These are phyloP conservation scores for Brotula barbata DNA, from an alignment of 2,797 vertebrate genomes.

Conservation along the genomic window DNA sequence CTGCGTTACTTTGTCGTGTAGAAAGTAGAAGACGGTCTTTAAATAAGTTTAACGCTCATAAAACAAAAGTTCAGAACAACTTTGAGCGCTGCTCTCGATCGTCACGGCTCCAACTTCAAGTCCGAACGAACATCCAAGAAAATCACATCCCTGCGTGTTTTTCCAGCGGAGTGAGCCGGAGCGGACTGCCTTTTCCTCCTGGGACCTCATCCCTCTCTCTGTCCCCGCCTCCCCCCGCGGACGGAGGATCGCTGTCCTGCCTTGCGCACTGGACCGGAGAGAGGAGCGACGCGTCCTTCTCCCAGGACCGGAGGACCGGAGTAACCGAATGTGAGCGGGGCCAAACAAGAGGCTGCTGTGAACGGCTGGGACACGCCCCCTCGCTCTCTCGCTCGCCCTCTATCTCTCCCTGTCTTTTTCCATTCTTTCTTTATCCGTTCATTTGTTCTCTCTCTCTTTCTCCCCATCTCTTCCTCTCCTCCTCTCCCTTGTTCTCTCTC, in stretches of 20 bases:
- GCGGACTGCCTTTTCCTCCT: constrained; percentile 10
- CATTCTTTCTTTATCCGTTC: neutral
- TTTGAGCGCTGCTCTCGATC: neutral
- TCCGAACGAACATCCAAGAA: neutral
- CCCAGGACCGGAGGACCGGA: constrained; percentile 37
- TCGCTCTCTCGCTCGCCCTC: neutral
- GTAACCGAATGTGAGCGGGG: constrained; percentile 27
- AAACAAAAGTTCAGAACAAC: constrained; percentile 1
- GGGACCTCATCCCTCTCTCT: constrained; percentile 33
- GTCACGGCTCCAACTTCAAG: neutral
- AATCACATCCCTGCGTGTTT: neutral
- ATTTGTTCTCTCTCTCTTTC: constrained; percentile 5
- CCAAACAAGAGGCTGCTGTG: constrained; percentile 32
- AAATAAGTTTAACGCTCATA: neutral
- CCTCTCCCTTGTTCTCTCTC: constrained; percentile 1
- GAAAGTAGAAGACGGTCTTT: too few relatives aligned
- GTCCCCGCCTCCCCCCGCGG: too few relatives aligned
- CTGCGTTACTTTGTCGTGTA: neutral
- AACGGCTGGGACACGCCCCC: constrained; percentile 39
- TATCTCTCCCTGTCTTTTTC: constrained; percentile 1
- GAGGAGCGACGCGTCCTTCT: constrained; percentile 35
- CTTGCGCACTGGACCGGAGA: constrained; percentile 6
- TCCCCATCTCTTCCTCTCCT: constrained; percentile 6
- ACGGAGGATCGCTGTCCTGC: constrained; percentile 5
- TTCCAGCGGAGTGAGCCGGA: constrained; percentile 2